Base-by-base conservation (phyloP, 2,888 invertebrate genomes). In the Rotaria magnacalcarata region DNA sequence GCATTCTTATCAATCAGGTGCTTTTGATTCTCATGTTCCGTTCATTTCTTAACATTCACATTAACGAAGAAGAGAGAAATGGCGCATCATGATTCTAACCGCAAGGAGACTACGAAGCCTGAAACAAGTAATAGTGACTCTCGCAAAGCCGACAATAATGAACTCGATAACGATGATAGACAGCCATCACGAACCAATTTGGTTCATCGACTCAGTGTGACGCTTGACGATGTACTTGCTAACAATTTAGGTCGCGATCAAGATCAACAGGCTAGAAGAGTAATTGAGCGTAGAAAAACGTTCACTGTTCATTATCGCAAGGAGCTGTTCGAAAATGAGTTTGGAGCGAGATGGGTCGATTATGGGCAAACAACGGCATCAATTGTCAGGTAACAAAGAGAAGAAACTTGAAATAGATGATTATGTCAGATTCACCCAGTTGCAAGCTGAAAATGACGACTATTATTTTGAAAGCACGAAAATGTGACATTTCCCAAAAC, bases 121-220 rank as follows among this genome's bases (percentile, higher is more conserved):
- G 74, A 75, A 75, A 43, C 43, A 75, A 43, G 43, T 21, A 41
- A 43, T 21, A 75, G 41, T 43, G 75, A 75, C 1, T 75, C 75
- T 34, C 41, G 21, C 2, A 43, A 24, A 41, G 75, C 75, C 21
- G 43, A 75, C 19, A 24, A 75, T 75, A 75, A 75, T 75, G 43
- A 75, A 21, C 41, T 8, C 8, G 75, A 75, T 43, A 41, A 43
- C 5, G 75, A 75, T 43, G 43, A 43, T 7, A 41, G 41, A 43
- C 60, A 60, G n/a, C 60, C 60, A 60, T n/a, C n/a, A 27, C 60
- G 60, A 27, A 60, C 60, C 14, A 60, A 60, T 60, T 60, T 60
- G n/a, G 27, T 60, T 60, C 60, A 60, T 60, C 11, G n/a, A 27
- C n/a, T 60, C 2, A 60, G 27, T 14, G n/a, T 60, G 10, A 11